phyloP scores from a whole-genome alignment of 2,797 vertebrate genomes.

The Sebastes oblongus region DNA sequence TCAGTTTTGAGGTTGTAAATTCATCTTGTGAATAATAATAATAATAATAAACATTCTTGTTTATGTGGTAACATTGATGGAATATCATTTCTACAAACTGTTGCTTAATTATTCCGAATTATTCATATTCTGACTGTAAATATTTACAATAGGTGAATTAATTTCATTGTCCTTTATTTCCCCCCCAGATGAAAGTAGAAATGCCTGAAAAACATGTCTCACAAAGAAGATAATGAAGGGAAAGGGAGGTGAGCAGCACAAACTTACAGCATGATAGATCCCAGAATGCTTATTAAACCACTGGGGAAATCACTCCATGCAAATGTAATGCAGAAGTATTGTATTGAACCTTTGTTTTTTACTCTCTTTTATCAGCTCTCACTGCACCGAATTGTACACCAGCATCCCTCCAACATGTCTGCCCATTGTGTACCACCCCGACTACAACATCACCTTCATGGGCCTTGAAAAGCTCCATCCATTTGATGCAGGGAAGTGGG shows the following conservation, averaged over 20 bases:
- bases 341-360: neutral
- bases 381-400: slow-evolving; percentile 84
- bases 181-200: slow-evolving; percentile 62
- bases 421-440: slow-evolving; percentile 93
- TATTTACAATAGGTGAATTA: neutral
- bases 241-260: slow-evolving; percentile 64
- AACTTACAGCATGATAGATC: neutral
- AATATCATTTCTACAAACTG: rapidly evolving
- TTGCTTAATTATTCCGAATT: neutral
- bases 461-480: slow-evolving; percentile 96
- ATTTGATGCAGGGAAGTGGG: slow-evolving; percentile 97
- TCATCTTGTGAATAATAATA: no score
- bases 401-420: slow-evolving; percentile 80
- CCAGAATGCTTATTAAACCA: neutral
- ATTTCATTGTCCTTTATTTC: neutral
- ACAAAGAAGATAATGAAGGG: slow-evolving; percentile 68
- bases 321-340: neutral
- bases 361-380: slow-evolving; percentile 78
- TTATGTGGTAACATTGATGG: neutral
- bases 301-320: slow-evolving; percentile 13
- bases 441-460: slow-evolving; percentile 98
- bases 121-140: neutral
- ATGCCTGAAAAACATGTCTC: slow-evolving; percentile 78
- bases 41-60: neutral
- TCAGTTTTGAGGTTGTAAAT: no score